Evolutionary conservation across 2,888 invertebrate species (phyloP).

Genomic region (Drosophila borborema): DNA sequence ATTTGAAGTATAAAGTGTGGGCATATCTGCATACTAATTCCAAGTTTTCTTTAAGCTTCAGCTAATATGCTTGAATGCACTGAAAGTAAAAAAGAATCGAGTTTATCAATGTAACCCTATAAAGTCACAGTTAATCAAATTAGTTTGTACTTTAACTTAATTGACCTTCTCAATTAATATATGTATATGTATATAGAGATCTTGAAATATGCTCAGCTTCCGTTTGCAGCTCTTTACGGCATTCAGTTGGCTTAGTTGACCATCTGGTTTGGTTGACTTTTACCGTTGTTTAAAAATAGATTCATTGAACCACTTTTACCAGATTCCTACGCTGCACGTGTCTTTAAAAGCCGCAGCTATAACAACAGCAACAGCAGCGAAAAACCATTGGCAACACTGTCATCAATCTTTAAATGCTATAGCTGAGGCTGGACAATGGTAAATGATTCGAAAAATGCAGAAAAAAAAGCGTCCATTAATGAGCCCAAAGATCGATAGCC

Average conservation of each 20-base stretch:
- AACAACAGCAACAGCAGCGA: conserved; percentile 1
- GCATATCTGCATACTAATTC: conserved; percentile 19
- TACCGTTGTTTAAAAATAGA: conserved; percentile 20
- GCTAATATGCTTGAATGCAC: too few relatives aligned
- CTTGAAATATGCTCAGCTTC: too few relatives aligned
- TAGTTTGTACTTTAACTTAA: too few relatives aligned
- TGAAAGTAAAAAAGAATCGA: too few relatives aligned
- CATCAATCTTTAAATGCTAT: conserved; percentile 42
- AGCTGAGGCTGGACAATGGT: conserved; percentile 23
- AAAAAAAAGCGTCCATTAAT: conserved; percentile 30
- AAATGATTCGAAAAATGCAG: conserved; percentile 20
- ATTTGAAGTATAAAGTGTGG: conserved; percentile 8
- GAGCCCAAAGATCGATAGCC: conserved; percentile 44
- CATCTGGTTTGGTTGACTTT: conserved; percentile 3
- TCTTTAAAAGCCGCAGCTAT: conserved; percentile 22
- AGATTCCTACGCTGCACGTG: conserved; percentile 45
- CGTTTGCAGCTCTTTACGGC: neutral
- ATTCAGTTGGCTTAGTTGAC: conserved; percentile 5
- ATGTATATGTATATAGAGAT: too few relatives aligned
- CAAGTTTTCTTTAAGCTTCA: conserved; percentile 6
- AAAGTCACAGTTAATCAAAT: too few relatives aligned
- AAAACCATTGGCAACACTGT: conserved; percentile 33
- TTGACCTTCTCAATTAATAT: too few relatives aligned
- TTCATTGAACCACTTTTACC: conserved; percentile 44
- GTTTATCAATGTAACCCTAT: too few relatives aligned